Conservation (phyloP, 1,140 invertebrate species). For the Aphaenogaster rudis region DNA sequence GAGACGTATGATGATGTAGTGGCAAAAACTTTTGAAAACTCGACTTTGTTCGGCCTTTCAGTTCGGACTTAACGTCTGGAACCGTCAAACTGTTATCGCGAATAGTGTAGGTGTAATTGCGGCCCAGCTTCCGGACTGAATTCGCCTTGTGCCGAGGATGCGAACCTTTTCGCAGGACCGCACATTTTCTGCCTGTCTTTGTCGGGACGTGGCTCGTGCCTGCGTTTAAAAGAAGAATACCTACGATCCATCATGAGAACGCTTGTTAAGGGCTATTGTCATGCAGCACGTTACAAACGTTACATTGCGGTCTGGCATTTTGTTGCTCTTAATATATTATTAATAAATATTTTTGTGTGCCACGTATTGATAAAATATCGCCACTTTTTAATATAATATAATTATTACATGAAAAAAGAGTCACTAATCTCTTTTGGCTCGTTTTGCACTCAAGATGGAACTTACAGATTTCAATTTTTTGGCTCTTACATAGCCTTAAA, state of each 20-base stretch:
- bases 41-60: not conserved
- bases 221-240: slow-evolving; percentile 59
- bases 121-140: slow-evolving; percentile 58
- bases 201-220: slow-evolving; percentile 62
- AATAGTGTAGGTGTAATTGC: slow-evolving; percentile 52
- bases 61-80: not conserved
- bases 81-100: slow-evolving; percentile 32
- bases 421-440: not conserved
- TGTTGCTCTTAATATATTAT: not conserved
- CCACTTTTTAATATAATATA: not conserved
- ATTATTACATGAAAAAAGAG: not conserved
- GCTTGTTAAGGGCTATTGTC: slow-evolving; percentile 77
- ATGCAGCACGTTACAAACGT: not conserved
- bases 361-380: not conserved
- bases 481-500: not conserved
- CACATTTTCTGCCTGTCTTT: slow-evolving; percentile 61
- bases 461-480: not conserved
- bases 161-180: slow-evolving; percentile 41
- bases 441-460: not conserved
- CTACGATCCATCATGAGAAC: slow-evolving; percentile 77
- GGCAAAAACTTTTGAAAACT: slow-evolving; percentile 35
- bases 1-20: slow-evolving; percentile 65
- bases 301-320: not conserved
- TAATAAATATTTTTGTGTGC: not conserved
- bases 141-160: slow-evolving; percentile 18